These are phyloP conservation scores for Gnathonemus echidnorhynchus DNA, from an alignment of 2,113 vertebrate species.

Conservation along the genomic window DNA sequence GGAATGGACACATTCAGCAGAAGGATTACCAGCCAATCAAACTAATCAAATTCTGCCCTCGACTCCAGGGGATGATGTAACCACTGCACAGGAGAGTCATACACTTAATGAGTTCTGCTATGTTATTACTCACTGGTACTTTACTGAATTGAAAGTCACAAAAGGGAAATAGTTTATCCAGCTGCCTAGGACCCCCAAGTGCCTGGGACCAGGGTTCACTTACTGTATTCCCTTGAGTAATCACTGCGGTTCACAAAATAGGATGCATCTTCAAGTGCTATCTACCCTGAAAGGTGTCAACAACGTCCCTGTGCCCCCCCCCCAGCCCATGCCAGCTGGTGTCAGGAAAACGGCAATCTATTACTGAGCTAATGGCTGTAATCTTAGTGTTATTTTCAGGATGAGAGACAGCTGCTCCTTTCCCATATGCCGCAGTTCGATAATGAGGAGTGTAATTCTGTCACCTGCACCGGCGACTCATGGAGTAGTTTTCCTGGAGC, in stretches of 20 bases:
- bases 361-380: slow-evolving; percentile 13
- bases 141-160: neutral
- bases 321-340: neutral
- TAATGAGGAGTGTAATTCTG: slow-evolving; percentile 17
- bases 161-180: neutral
- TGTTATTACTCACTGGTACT: neutral
- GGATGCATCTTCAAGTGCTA: neutral
- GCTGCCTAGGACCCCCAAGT: neutral
- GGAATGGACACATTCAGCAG: neutral
- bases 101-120: neutral
- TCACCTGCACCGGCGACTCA: neutral
- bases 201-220: neutral
- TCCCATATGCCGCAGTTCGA: neutral
- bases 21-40: neutral
- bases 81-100: neutral
- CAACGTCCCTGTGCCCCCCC: neutral
- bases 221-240: neutral
- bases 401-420: neutral
- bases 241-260: neutral
- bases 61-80: neutral
- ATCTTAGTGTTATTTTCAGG: slow-evolving; percentile 9
- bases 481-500: neutral
- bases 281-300: neutral
- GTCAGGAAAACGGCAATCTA: slow-evolving; percentile 9
- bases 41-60: neutral